Evolutionary conservation across 2,888 invertebrate genomes (phyloP), one percentile per base, ranked within the genome.

Genomic region (Epiblema foenella): DNA sequence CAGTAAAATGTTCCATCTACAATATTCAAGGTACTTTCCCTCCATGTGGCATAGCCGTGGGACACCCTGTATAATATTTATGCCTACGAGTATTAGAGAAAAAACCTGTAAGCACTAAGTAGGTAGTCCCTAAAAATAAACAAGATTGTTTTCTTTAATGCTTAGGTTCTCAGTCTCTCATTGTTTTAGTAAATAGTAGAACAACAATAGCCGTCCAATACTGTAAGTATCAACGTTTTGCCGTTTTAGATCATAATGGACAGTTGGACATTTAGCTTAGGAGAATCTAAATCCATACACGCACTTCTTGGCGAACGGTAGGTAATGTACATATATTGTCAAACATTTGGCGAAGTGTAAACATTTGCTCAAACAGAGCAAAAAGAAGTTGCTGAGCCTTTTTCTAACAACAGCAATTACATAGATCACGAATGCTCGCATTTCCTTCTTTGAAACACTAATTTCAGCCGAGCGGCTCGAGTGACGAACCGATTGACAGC

Each of bases 401-500:
- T 52, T 33, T 49, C 66, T 60, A 60, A 60, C 60, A 60, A 59
- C 60, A 33, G 65, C 60, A 70, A 71, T 66, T 60, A 62, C 70
- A 66, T 59, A 29, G 59, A 66, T 62, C 69, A 66, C 66, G 54
- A 56, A 33, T 11, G 51, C 68, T 46, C 58, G 58, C 66, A 59
- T 67, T 71, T 71, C 56, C 62, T 67, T 60, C 51, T 60, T 33
- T 33, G 46, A 56, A 65, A 52, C 51, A 70, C 33, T 66, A 66
- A 70, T 70, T 65, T 12, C 46, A 64, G 63, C 42, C 15, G 42
- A 37, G 52, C 51, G 42, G 58, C 65, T 46, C 64, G 66, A 52
- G 62, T 60, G 70, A 66, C 67, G 66, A 54, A 33, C 39, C 62
- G 60, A 66, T 49, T 71, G 71, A 62, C 62, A 67, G 57, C 49